Evolutionary conservation across 2,113 vertebrate genomes (phyloP).

Genomic region (Zapornia atra): DNA sequence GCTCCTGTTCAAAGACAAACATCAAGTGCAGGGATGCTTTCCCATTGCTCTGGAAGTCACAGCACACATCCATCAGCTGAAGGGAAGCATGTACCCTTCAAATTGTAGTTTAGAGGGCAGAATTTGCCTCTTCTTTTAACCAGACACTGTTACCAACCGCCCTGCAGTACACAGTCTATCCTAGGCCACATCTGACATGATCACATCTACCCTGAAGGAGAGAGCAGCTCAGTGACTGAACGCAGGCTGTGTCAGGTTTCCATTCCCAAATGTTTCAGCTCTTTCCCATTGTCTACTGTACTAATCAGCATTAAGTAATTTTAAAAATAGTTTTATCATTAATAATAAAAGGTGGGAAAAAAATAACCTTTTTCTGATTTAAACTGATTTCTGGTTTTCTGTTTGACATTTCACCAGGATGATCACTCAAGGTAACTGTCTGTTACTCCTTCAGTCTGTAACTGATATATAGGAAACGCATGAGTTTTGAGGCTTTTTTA

Average conservation of each 20-base stretch:
- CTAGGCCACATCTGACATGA: not conserved
- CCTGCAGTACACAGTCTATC: not conserved
- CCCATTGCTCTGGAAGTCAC: not conserved
- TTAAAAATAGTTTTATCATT: not conserved
- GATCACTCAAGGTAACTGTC: not conserved
- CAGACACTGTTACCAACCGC: not conserved
- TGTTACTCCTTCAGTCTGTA: not conserved
- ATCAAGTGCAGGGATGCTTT: not conserved
- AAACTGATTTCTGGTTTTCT: not conserved
- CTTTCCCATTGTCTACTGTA: not conserved
- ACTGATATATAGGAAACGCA: not conserved
- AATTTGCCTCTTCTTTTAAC: not conserved
- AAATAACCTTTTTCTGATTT: not conserved
- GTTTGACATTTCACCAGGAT: not conserved
- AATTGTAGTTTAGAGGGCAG: not conserved
- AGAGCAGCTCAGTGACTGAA: not conserved
- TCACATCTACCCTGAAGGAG: not conserved
- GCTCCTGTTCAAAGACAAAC: not conserved
- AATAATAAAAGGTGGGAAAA: not conserved
- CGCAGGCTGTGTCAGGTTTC: not conserved
- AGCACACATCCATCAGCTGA: not conserved
- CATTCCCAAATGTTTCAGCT: not conserved
- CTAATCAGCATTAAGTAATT: not conserved
- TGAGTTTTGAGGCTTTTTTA: not conserved
- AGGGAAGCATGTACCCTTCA: not conserved